Evolutionary conservation across 2,888 invertebrate genomes (phyloP).

Genomic region (Drosophila neotestacea): DNA sequence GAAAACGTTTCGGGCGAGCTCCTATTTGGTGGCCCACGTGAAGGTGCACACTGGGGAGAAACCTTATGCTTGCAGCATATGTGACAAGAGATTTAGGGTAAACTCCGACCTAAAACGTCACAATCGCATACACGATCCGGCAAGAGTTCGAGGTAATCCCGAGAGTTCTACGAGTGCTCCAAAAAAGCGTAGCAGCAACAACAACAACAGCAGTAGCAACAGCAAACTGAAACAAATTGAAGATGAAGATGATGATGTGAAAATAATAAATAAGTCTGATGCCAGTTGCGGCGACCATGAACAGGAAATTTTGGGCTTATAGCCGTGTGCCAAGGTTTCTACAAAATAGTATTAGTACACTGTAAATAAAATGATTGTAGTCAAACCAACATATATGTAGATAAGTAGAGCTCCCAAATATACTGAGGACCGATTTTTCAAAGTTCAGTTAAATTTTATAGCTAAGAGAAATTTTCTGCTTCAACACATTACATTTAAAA

Average conservation of each 20-base stretch:
- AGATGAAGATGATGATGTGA: conserved; percentile 46
- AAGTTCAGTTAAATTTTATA: no score
- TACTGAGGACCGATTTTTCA: background rate
- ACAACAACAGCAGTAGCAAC: background rate
- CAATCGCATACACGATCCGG: conserved; percentile 89
- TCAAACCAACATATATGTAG: no score
- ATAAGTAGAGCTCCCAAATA: conserved; percentile 1
- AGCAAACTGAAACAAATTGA: conserved; percentile 46
- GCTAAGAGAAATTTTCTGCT: no score
- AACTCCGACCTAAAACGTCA: conserved; percentile 94
- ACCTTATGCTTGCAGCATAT: conserved; percentile 91
- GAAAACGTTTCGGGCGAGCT: conserved; percentile 94
- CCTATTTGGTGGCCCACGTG: conserved; percentile 93
- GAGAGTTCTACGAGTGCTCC: conserved; percentile 37
- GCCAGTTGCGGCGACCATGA: conserved; percentile 59
- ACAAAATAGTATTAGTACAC: conserved; percentile 39
- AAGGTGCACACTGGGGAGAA: conserved; percentile 94
- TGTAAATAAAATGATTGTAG: conserved; percentile 9
- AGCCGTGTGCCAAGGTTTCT: conserved; percentile 71
- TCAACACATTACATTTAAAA: no score
- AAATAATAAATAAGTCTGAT: conserved; percentile 64
- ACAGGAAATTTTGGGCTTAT: conserved; percentile 72
- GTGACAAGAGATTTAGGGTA: conserved; percentile 93
- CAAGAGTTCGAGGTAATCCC: conserved; percentile 66
- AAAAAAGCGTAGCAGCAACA: conserved; percentile 5